A percentile compares a stretch with the other conserved stretches of the same genome.
Evolutionary conservation across 30 jellyfish, hydroid and myxozoan species (phyloP).

Genomic region (Aurelia aurita): DNA sequence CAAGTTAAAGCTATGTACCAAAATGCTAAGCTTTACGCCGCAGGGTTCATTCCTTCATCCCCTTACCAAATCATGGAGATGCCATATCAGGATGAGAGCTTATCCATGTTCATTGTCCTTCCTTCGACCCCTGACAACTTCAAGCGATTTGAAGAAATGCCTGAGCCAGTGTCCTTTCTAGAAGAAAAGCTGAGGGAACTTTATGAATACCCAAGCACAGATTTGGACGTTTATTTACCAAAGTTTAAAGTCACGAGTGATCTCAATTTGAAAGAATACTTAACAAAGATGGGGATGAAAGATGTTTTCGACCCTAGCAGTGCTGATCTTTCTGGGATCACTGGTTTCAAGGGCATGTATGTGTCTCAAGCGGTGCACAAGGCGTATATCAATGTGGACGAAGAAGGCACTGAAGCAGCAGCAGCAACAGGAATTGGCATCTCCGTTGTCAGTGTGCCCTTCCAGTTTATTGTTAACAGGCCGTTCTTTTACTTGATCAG

Average conservation of each 20-base stretch:
- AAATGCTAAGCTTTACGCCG: slow-evolving; percentile 16
- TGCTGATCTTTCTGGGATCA: slow-evolving; percentile 81
- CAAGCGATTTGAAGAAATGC: slow-evolving; percentile 12
- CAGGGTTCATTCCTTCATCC: slow-evolving; percentile 41
- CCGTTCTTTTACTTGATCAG: slow-evolving; percentile 70
- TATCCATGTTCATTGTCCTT: slow-evolving; percentile 58
- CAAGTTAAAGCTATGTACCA: slow-evolving; percentile 62
- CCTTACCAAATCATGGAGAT: slow-evolving; percentile 55
- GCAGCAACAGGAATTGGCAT: slow-evolving; percentile 77
- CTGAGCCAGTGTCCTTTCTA: slow-evolving; percentile 6
- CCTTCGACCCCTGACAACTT: slow-evolving; percentile 18
- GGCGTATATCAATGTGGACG: slow-evolving; percentile 78
- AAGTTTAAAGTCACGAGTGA: slow-evolving; percentile 52
- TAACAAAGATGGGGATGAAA: slow-evolving; percentile 60
- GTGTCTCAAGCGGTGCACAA: slow-evolving; percentile 71
- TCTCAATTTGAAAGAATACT: slow-evolving; percentile 23
- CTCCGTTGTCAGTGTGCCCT: slow-evolving; percentile 22
- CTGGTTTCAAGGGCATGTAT: slow-evolving; percentile 62
- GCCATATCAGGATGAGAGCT: slow-evolving; percentile 62
- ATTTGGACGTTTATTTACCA: slow-evolving; percentile 56
- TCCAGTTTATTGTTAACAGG: slow-evolving; percentile 58
- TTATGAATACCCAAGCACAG: slow-evolving; percentile 40
- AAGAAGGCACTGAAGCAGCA: slow-evolving; percentile 88
- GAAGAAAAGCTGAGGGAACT: slow-evolving; percentile 20
- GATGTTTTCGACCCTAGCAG: slow-evolving; percentile 48